Evolutionary conservation across 2,797 vertebrate genomes (phyloP).

Genomic region (Myiotriccus ornatus): DNA sequence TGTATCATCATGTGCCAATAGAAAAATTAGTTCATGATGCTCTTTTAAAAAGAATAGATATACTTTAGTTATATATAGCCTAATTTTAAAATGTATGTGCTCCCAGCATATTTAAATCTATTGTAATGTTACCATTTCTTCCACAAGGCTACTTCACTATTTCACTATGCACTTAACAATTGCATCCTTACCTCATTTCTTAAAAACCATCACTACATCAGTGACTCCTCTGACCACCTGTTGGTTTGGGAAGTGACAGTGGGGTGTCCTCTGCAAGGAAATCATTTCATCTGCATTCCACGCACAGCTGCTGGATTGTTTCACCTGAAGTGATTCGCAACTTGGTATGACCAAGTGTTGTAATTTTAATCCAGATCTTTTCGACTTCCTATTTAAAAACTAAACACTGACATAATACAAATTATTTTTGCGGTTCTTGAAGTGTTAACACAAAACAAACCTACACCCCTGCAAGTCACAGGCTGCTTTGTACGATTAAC

Average conservation of each 20-base stretch:
- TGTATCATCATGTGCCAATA: background rate
- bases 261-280: constrained; percentile 84
- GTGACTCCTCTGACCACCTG: constrained; percentile 75
- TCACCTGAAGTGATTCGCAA: constrained; percentile 70
- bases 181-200: background rate
- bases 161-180: background rate
- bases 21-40: background rate
- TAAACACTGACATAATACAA: background rate
- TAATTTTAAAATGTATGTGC: background rate
- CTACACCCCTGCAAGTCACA: background rate
- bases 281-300: constrained; percentile 82
- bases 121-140: background rate
- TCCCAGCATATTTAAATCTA: background rate
- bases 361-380: constrained; percentile 84
- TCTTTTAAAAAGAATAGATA: background rate
- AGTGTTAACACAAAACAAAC: background rate
- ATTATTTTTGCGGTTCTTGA: background rate
- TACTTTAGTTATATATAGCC: background rate
- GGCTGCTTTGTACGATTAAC: background rate
- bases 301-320: constrained; percentile 80
- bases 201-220: constrained; percentile 43
- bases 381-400: constrained; percentile 75
- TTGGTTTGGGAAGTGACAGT: constrained; percentile 85
- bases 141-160: background rate
- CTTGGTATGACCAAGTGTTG: constrained; percentile 77